Evolutionary conservation across 2,888 invertebrate genomes (phyloP).

Genomic region (Protonemura montana): DNA sequence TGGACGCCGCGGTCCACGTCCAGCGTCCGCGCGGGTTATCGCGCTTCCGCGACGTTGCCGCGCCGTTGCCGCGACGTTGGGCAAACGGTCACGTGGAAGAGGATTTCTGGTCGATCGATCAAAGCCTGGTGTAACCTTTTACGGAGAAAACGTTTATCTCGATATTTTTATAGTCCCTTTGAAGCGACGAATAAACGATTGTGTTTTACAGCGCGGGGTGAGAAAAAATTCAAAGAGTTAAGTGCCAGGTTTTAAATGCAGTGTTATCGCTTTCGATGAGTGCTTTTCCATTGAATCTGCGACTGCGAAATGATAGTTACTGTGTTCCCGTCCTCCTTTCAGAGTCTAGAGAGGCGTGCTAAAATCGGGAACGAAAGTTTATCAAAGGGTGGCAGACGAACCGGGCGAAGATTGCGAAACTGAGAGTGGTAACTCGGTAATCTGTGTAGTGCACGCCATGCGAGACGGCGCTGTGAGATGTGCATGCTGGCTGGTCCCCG

Average conservation of each 20-base stretch:
- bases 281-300: neutral
- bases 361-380: neutral
- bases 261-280: neutral
- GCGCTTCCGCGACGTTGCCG: neutral
- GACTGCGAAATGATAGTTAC: too few species aligned
- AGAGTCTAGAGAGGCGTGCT: neutral
- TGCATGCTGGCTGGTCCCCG: neutral
- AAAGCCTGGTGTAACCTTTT: slow-evolving; percentile 23
- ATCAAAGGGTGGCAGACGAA: slow-evolving; percentile 18
- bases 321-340: too few species aligned
- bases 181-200: slow-evolving; percentile 15
- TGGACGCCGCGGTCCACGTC: neutral
- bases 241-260: neutral
- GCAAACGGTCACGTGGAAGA: neutral
- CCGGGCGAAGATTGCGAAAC: neutral
- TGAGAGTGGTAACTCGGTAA: neutral
- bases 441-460: neutral
- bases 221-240: neutral
- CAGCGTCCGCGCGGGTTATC: slow-evolving; percentile 16
- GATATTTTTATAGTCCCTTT: neutral
- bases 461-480: neutral
- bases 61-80: neutral
- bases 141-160: neutral
- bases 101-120: slow-evolving; percentile 36
- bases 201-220: neutral